These are phyloP conservation scores for Zoroaster sp. DNA, from an alignment of 53 echinoderm and acorn worm species.

Conservation along the genomic window DNA sequence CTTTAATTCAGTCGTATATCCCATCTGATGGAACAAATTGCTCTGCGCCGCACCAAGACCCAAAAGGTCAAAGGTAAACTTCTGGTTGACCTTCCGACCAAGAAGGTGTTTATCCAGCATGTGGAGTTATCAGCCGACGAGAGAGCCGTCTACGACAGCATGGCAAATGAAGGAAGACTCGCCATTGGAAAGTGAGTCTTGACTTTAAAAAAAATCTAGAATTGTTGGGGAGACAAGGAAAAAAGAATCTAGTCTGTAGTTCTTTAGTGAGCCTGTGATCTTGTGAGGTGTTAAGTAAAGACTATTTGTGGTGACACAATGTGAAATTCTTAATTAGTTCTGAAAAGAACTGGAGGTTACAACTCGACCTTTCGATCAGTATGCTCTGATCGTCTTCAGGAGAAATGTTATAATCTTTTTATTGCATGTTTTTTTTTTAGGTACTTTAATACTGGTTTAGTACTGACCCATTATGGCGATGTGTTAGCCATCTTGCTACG, in stretches of 20 bases:
- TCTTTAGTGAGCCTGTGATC: no score
- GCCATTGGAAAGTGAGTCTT: conserved; percentile 85
- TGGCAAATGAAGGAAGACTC: conserved; percentile 86
- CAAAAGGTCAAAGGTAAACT: conserved; percentile 80
- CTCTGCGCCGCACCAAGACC: conserved; percentile 87
- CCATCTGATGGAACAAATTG: conserved; percentile 84
- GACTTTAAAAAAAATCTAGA: background rate
- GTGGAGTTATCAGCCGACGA: conserved; percentile 84
- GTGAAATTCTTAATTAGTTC: no score
- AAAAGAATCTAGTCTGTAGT: no score
- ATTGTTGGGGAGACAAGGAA: no score
- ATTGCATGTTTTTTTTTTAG: conserved; percentile 9
- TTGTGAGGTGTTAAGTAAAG: no score
- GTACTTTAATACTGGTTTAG: conserved; percentile 73
- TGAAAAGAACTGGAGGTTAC: no score
- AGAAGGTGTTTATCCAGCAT: conserved; percentile 73
- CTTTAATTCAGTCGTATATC: conserved; percentile 63
- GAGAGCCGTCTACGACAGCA: conserved; percentile 79
- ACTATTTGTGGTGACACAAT: no score
- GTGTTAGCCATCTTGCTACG: conserved; percentile 86
- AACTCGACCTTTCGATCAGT: no score
- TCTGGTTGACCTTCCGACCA: conserved; percentile 78
- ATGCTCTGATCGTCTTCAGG: no score
- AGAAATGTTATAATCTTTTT: background rate
- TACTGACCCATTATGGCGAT: conserved; percentile 80